phyloP scores from a whole-genome alignment of 2,888 invertebrate species.

The Tenodera sinensis region DNA sequence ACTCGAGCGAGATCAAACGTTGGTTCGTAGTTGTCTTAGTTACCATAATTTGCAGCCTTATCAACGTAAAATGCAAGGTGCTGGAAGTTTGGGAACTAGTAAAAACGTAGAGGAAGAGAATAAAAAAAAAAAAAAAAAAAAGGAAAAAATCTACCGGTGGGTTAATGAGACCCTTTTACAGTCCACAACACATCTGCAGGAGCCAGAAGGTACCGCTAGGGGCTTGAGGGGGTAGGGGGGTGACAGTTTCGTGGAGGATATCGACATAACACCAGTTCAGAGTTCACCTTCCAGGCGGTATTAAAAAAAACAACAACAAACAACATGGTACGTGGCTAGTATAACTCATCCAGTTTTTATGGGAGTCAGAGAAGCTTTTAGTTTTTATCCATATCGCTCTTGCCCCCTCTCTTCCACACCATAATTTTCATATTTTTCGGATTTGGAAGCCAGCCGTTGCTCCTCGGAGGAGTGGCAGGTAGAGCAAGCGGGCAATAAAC shows the following conservation, averaged over 20 bases:
- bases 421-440: background rate
- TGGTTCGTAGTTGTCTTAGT: background rate
- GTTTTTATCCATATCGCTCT: background rate
- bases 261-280: background rate
- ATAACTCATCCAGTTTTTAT: background rate
- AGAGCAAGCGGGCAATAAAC: background rate
- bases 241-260: background rate
- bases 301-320: background rate
- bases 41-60: background rate
- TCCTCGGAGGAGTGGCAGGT: slow-evolving; percentile 1
- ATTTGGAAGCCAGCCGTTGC: background rate
- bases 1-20: background rate
- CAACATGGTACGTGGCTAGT: background rate
- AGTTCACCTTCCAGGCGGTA: background rate
- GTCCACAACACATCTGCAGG: background rate
- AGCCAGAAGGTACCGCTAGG: background rate
- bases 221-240: background rate
- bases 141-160: background rate
- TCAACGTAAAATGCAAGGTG: background rate
- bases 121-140: background rate
- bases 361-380: background rate
- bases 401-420: background rate
- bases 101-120: background rate
- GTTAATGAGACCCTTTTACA: background rate
- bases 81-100: background rate